Percentiles rank a stretch among this genome's conserved stretches.
phyloP scores from a whole-genome alignment of 2,797 vertebrate species.

The Gorsachius magnificus region DNA sequence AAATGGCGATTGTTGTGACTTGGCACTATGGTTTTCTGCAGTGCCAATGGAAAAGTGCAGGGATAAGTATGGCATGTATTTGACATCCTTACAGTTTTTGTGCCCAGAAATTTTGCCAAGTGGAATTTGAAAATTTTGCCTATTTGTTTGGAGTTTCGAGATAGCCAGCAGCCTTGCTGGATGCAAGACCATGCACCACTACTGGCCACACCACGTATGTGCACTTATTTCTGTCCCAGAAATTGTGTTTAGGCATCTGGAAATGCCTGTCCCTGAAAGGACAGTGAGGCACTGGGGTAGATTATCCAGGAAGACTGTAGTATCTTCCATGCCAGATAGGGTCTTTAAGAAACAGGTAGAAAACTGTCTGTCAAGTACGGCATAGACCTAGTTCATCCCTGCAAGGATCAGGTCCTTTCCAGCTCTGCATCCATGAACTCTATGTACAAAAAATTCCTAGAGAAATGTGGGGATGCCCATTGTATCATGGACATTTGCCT shows the following conservation, averaged over 20 bases:
- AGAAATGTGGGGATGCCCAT: background rate
- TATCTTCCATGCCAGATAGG: background rate
- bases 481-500: background rate
- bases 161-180: background rate
- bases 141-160: background rate
- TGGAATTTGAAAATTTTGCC: background rate
- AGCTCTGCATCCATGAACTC: background rate
- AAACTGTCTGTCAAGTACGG: background rate
- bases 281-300: background rate
- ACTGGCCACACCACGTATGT: background rate
- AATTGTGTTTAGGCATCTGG: background rate
- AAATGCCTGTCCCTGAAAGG: background rate
- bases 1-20: background rate
- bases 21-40: background rate
- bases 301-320: background rate
- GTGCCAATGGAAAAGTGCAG: background rate
- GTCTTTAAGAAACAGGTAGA: background rate
- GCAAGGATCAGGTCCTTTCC: background rate
- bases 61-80: background rate
- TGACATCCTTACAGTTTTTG: background rate
- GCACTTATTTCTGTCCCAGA: background rate
- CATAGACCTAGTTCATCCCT: background rate
- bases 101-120: background rate
- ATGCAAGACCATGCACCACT: background rate
- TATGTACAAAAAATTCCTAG: background rate